Percentiles rank a stretch among this genome's conserved stretches.
Conservation (phyloP, 1,140 invertebrate genomes). For the Plodia interpunctella region DNA sequence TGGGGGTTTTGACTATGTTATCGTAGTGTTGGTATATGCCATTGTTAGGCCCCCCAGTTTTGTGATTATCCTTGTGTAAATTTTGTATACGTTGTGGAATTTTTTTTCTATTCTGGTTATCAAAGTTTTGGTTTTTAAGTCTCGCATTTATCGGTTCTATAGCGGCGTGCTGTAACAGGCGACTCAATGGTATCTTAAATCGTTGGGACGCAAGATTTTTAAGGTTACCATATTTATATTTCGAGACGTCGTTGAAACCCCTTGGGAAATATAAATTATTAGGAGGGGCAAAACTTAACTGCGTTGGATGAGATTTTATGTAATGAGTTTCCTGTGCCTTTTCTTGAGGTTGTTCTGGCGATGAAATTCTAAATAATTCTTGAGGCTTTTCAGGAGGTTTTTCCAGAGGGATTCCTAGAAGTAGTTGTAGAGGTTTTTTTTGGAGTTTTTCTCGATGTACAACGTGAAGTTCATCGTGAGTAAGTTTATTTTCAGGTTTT, state of each 20-base stretch:
- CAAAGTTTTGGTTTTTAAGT: not conserved
- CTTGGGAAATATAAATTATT: slow-evolving; percentile 8
- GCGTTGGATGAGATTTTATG: no score
- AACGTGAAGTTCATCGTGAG: no score
- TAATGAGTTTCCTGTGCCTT: no score
- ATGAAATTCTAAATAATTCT: no score
- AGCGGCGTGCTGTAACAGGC: not conserved
- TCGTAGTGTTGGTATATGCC: not conserved
- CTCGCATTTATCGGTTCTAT: slow-evolving; percentile 2
- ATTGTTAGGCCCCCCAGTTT: not conserved
- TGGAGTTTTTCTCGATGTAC: no score
- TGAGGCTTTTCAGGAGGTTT: no score
- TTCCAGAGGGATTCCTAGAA: no score
- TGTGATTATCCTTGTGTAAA: not conserved
- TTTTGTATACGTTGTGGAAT: not conserved
- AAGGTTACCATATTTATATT: not conserved
- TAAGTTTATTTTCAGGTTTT: no score
- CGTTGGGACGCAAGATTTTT: not conserved
- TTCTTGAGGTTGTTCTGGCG: no score
- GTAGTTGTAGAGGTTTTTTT: no score
- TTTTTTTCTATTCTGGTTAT: not conserved
- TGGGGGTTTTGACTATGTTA: not conserved
- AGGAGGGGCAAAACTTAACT: no score
- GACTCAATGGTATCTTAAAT: not conserved
- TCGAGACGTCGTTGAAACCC: not conserved